Percentiles rank a stretch among this genome's conserved stretches.
Conservation (phyloP, 1,140 invertebrate species). For the Drosophila santomea region DNA sequence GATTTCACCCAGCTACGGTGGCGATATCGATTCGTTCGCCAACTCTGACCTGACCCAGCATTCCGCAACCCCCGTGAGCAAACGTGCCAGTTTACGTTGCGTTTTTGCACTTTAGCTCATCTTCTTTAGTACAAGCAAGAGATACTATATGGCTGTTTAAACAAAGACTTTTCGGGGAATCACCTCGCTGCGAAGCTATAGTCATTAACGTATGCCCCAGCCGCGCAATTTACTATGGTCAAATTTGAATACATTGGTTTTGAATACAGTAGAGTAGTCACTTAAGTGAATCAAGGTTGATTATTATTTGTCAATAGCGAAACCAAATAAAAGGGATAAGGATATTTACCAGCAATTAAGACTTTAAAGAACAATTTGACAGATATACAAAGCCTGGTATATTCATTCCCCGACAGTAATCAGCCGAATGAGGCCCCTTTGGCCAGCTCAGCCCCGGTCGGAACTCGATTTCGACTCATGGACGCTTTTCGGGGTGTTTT, state of each 20-base stretch:
- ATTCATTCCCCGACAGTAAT: conserved; percentile 3
- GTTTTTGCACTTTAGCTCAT: conserved; percentile 10
- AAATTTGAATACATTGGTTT: neutral
- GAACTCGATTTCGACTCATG: conserved; percentile 1
- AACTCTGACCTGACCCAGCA: conserved; percentile 31
- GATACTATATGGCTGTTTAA: conserved; percentile 1
- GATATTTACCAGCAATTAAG: neutral
- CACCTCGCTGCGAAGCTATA: neutral
- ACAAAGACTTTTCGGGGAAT: conserved; percentile 9
- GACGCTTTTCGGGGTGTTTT: conserved; percentile 57
- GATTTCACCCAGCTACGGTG: conserved; percentile 58
- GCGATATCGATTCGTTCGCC: conserved; percentile 55
- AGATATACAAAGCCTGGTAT: neutral
- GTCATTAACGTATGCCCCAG: neutral
- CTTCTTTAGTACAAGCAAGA: conserved; percentile 17
- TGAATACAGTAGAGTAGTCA: neutral
- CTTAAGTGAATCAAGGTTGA: neutral
- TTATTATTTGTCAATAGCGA: no score
- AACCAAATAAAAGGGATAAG: neutral
- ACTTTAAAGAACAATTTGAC: neutral
- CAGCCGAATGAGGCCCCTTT: conserved; percentile 14
- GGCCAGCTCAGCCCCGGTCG: conserved; percentile 17
- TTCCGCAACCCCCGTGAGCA: neutral
- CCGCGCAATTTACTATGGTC: neutral
- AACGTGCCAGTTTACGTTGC: neutral